Conservation (phyloP, 64 coral and sea anemone species). For the Platygyra sinensis region DNA sequence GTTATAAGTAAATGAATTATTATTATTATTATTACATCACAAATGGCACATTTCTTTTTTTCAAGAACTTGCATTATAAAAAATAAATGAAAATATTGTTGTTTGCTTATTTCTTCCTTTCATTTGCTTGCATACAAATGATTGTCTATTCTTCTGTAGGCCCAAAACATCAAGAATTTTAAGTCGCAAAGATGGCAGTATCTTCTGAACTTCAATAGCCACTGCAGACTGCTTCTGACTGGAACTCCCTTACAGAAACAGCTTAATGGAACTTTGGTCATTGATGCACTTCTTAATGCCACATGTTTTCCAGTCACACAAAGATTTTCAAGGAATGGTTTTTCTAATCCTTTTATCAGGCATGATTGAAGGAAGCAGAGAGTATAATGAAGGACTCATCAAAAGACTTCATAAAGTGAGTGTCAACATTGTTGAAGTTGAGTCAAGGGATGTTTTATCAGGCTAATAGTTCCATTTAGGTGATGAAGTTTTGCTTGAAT, state of each 20-base stretch:
- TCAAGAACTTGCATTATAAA: not conserved
- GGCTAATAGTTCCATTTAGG: not conserved
- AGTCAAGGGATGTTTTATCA: not conserved
- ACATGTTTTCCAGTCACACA: conserved; percentile 97
- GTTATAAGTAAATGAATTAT: too few species aligned
- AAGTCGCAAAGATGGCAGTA: conserved; percentile 99
- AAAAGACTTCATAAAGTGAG: conserved; percentile 97
- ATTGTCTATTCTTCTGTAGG: conserved; percentile 39
- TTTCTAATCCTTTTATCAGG: conserved; percentile 95
- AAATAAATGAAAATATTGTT: not conserved
- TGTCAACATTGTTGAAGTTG: not conserved
- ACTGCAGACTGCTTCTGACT: conserved; percentile 86
- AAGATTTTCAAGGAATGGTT: conserved; percentile 99
- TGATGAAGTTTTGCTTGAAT: not conserved
- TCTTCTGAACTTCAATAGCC: conserved; percentile 95
- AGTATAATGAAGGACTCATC: conserved; percentile 95
- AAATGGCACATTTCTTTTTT: too few species aligned
- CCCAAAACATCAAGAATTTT: conserved; percentile 99
- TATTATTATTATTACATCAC: too few species aligned
- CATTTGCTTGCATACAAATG: not conserved
- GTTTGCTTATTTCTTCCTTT: not conserved
- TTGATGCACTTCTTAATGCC: conserved; percentile 99
- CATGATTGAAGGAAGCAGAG: conserved; percentile 99
- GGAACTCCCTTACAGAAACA: conserved; percentile 98
- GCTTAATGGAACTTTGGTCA: conserved; percentile 98